Evolutionary conservation across 2,888 invertebrate species (phyloP).

Genomic region (Tachina fera): DNA sequence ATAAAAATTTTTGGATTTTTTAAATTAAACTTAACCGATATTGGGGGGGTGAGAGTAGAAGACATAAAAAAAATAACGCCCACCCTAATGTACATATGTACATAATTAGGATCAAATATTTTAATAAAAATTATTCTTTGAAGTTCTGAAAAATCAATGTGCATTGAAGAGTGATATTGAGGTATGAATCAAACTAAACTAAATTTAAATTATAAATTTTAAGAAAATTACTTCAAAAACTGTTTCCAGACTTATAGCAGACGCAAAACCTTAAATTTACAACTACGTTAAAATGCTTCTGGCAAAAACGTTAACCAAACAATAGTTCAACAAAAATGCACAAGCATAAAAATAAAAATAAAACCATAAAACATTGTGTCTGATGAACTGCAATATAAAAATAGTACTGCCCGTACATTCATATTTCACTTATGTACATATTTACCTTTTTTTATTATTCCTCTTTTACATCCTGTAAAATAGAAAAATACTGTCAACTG

Average conservation of each 20-base stretch:
- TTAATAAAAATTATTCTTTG: no score
- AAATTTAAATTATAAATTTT: background rate
- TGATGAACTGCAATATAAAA: slow-evolving; percentile 42
- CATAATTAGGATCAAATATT: no score
- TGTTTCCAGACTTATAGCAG: slow-evolving; percentile 4
- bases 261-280: slow-evolving; percentile 21
- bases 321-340: slow-evolving; percentile 2
- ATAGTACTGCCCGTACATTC: background rate
- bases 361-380: slow-evolving; percentile 31
- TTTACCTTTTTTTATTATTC: background rate
- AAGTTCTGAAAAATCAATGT: no score
- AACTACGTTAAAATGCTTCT: slow-evolving; percentile 19
- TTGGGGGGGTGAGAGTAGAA: no score
- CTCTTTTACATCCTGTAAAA: slow-evolving; percentile 12
- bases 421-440: background rate
- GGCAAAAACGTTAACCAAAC: slow-evolving; percentile 30
- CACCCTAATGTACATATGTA: no score
- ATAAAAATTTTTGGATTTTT: no score
- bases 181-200: background rate
- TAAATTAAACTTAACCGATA: no score
- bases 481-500: slow-evolving; percentile 31
- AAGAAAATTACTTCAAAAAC: background rate
- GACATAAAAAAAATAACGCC: no score
- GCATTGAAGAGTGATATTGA: no score
- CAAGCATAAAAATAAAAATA: background rate